Evolutionary conservation across 2,113 vertebrate species (phyloP), one percentile per base, ranked within the genome.

Genomic region (Alaudala cheleensis): DNA sequence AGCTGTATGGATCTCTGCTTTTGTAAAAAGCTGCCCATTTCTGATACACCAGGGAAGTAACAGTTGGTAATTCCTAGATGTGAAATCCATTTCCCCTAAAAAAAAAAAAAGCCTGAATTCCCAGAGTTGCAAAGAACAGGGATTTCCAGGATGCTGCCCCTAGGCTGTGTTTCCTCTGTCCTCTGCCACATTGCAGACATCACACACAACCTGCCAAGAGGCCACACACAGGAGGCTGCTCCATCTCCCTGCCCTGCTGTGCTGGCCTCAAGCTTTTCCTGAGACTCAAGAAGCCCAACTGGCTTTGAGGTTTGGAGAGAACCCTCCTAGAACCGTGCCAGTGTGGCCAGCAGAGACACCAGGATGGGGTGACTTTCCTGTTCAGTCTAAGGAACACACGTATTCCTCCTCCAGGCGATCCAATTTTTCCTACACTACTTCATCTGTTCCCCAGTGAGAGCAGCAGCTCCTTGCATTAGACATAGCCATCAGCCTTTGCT

Each of bases 311-410:
- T 57, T 53, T 47, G 65, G 64, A 72, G 34, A 79, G 60, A 58
- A 66, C 12, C 56, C 42, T 29, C 67, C 88, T 5, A 22, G 34
- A 81, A 34, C 0, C 1, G n/a, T 3, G 15, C 1, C 7, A 33
- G 37, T 0, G 0, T 7, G 49, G 54, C 49, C 67, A 57, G 81
- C 40, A 19, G 1, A 1, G 53, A 29, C 12, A 21, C 42, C 62
- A 47, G 69, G 34, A 73, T 33, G 42, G 40, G 34, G 34, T 34
- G 53, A 34, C 49, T 19, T 44, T 33, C 22, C 86, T 37, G 28
- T n/a, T 45, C 50, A 33, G 22, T 8, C 42, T 62, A 31, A 28
- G 40, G 57, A 89, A 70, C 11, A n/a, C 0, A 0, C 53, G 19
- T 1, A 3, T 28, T 45, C 25, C 54, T 92, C n/a, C 66, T 53